Conservation (phyloP, 1,140 invertebrate genomes). For the Cherax quadricarinatus region DNA sequence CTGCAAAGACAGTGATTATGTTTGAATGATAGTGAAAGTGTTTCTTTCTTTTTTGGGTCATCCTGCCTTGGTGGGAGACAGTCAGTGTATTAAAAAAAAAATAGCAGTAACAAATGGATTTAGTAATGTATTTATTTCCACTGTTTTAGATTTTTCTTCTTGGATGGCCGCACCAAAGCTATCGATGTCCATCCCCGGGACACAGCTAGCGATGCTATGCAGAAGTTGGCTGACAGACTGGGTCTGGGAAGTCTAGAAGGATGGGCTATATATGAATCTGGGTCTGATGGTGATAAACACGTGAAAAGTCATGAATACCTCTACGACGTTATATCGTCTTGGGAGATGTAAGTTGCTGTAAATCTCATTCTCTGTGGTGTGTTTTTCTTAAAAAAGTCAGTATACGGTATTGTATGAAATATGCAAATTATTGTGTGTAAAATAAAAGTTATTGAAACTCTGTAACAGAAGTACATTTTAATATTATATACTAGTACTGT, state of each 20-base stretch:
- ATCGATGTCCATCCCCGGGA: constrained; percentile 96
- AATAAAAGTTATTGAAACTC: too few relatives aligned
- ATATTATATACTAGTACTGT: too few relatives aligned
- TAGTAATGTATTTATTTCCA: too few relatives aligned
- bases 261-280: constrained; percentile 91
- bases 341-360: constrained; percentile 86
- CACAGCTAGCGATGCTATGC: constrained; percentile 92
- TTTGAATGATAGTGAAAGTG: too few relatives aligned
- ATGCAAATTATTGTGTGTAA: too few relatives aligned
- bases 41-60: too few relatives aligned
- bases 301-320: constrained; percentile 95
- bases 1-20: too few relatives aligned
- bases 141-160: constrained; percentile 90
- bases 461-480: too few relatives aligned
- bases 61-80: too few relatives aligned
- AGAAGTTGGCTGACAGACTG: constrained; percentile 92
- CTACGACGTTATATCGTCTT: constrained; percentile 94
- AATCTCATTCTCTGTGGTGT: not conserved
- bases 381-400: not conserved
- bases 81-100: not conserved
- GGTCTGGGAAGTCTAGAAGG: constrained; percentile 90
- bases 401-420: not conserved
- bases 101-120: not conserved
- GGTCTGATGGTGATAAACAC: constrained; percentile 88
- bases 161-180: constrained; percentile 96